Evolutionary conservation across 2,113 vertebrate genomes (phyloP).

Genomic region (Pluvialis apricaria): DNA sequence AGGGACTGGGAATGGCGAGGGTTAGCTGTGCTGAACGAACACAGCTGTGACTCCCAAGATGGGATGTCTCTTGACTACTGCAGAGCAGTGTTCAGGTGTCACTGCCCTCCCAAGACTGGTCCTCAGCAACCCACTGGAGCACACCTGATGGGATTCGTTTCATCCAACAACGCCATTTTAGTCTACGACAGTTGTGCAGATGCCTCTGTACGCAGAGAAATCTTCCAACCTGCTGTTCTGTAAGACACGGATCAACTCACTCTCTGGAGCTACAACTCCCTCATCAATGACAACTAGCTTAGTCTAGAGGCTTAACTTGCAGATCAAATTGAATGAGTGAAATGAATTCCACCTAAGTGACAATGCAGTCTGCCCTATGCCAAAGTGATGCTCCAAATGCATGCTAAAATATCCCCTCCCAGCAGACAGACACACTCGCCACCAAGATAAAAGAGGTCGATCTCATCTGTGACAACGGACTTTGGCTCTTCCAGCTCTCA

Average conservation of each 20-base stretch:
- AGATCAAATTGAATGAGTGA: background rate
- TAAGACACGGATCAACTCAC: background rate
- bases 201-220: background rate
- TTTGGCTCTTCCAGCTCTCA: background rate
- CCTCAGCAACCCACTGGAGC: background rate
- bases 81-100: background rate
- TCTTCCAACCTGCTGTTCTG: background rate
- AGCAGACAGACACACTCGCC: background rate
- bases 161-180: background rate
- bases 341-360: background rate
- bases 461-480: background rate
- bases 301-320: background rate
- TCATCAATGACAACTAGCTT: background rate
- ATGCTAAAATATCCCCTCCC: background rate
- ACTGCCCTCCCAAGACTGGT: background rate
- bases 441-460: background rate
- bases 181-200: background rate
- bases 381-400: background rate
- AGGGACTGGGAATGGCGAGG: background rate
- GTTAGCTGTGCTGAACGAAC: background rate
- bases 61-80: background rate
- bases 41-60: accelerated
- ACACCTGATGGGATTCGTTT: background rate
- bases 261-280: background rate
- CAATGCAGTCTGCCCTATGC: background rate